phyloP scores from a whole-genome alignment of 2,888 invertebrate genomes.

The Fissipunctia ypsillon region DNA sequence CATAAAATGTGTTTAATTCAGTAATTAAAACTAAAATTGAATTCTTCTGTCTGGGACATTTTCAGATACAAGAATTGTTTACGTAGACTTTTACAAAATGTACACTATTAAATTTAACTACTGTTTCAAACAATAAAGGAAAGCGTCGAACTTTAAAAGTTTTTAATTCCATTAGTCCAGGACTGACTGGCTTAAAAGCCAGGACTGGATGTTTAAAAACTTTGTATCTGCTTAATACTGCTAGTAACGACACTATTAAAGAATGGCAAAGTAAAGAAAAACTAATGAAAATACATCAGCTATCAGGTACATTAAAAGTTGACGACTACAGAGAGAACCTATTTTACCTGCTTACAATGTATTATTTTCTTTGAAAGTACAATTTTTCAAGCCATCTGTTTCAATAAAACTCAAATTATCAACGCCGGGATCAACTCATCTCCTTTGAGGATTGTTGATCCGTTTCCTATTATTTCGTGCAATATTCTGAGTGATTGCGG shows the following conservation, averaged over 20 bases:
- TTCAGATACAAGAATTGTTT: slow-evolving; percentile 16
- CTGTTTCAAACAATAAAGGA: slow-evolving; percentile 49
- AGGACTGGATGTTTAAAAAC: slow-evolving; percentile 50
- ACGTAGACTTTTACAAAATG: slow-evolving; percentile 26
- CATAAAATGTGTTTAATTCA: slow-evolving; percentile 4
- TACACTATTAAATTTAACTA: slow-evolving; percentile 45
- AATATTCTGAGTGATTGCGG: slow-evolving; percentile 72
- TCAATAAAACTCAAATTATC: slow-evolving; percentile 79
- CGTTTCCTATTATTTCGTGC: slow-evolving; percentile 76
- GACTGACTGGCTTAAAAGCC: slow-evolving; percentile 45
- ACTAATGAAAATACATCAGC: slow-evolving; percentile 21
- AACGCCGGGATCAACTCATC: slow-evolving; percentile 76
- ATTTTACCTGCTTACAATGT: slow-evolving; percentile 17
- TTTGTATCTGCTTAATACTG: slow-evolving; percentile 52
- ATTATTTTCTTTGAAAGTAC: slow-evolving; percentile 55
- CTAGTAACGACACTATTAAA: slow-evolving; percentile 47
- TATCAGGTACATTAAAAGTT: slow-evolving; percentile 35
- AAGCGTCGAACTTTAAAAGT: slow-evolving; percentile 52
- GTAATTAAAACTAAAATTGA: slow-evolving; percentile 15
- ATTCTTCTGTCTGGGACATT: background rate
- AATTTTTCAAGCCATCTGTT: slow-evolving; percentile 71
- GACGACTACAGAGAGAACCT: slow-evolving; percentile 15
- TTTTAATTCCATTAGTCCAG: slow-evolving; percentile 60
- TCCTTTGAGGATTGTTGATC: slow-evolving; percentile 79
- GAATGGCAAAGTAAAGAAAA: slow-evolving; percentile 22